Conservation (phyloP, 2,113 vertebrate species). For the Dolichotis patagonum region DNA sequence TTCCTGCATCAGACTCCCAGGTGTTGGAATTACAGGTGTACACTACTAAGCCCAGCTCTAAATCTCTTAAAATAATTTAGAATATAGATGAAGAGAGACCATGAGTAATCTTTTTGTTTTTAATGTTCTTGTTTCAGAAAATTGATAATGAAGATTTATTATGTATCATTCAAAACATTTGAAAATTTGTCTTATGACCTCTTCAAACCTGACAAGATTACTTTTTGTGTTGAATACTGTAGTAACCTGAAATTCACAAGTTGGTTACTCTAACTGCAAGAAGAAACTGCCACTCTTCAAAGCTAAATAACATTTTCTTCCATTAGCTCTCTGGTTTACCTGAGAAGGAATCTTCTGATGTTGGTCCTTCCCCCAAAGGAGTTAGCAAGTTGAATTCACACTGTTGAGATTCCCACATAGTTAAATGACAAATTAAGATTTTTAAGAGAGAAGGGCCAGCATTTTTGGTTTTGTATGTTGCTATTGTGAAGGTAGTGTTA, state of each 20-base stretch:
- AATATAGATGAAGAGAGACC: neutral
- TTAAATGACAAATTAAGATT: neutral
- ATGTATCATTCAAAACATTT: conserved; percentile 32
- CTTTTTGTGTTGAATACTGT: neutral
- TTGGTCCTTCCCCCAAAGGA: neutral
- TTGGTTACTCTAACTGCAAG: neutral
- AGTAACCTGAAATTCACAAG: conserved; percentile 8
- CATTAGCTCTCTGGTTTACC: neutral
- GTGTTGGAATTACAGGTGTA: neutral
- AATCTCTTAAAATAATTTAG: conserved; percentile 62
- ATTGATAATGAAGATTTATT: conserved; percentile 27
- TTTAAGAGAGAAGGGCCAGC: neutral
- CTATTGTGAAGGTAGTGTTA: neutral
- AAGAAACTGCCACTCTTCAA: neutral
- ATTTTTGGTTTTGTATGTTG: conserved; percentile 48
- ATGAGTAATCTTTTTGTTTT: neutral
- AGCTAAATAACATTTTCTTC: neutral
- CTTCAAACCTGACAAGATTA: neutral
- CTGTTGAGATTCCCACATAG: conserved; percentile 37
- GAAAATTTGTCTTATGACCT: neutral
- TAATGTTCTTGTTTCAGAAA: neutral
- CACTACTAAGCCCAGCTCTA: neutral
- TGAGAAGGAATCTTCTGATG: neutral
- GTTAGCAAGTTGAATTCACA: conserved; percentile 29
- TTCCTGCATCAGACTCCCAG: neutral